Base-by-base conservation (phyloP, 2,888 invertebrate genomes). In the Brachypalpus laphriformis region DNA sequence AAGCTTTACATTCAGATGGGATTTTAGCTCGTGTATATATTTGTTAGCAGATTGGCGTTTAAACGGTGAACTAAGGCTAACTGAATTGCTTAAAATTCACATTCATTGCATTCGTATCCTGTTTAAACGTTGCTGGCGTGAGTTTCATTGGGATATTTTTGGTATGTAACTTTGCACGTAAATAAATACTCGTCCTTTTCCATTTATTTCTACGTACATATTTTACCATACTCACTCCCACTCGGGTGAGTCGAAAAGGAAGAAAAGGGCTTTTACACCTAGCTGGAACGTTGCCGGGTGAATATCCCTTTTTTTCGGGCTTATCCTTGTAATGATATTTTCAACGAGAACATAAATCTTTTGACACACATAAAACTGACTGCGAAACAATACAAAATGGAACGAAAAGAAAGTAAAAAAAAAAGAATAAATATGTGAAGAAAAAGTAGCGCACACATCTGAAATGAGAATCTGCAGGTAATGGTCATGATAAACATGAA, bases 401-500 rank as follows among this genome's bases (percentile, higher is more conserved):
- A 77, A 77, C 42, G 25, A 51, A 22, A 16, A 22, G 5, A 37
- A 31, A 31, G 56, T 6, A 28, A 22, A 37, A 37, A 22, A 22
- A 31, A 31, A 57, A 34, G 22, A 22, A 59, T 3, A 63, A 18
- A 37, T n/a, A n/a, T 11, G n/a, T 14, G 9, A 45, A 22, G 37
- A 51, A 71, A 71, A 59, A 18, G 68, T 57, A 66, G 57, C 65
- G 61, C 72, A 42, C 66, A 78, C 66, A 77, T 82, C 82, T 82
- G 31, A 83, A 83, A 83, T 83, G 82, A 78, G 31, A 83, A 83
- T 83, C 82, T 83, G 78, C 49, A 82, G 77, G 82, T 82, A 77
- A 77, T 77, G 71, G 59, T 54, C 63, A 45, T 42, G 68, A 70
- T 65, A 65, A 66, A 57, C 49, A 66, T 66, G 71, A 82, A 72